Evolutionary conservation across 2,888 invertebrate genomes (phyloP), one percentile per base, ranked within the genome.

Genomic region (Bhutanitis thaidina): DNA sequence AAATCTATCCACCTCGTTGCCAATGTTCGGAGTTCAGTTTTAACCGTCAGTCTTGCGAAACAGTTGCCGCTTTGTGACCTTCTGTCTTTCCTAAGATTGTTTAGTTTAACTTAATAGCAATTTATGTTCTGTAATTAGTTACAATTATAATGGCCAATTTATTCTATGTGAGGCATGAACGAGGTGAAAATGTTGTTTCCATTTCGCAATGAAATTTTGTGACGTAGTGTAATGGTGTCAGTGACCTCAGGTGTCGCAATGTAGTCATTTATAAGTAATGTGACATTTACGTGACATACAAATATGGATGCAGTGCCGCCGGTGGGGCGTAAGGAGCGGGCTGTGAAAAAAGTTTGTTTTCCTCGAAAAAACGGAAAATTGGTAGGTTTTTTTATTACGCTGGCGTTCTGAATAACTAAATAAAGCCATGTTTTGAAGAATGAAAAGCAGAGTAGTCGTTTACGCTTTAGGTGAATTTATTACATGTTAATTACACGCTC

Each of bases 31-130:
- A 69, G 70, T 72, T 76, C 69, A 69, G 69, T 74, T 74, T 55
- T 73, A 70, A 76, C 74, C 77, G 80, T 68, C 80, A 80, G 78
- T 67, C 74, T 85, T 80, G 78, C 77, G 77, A 82, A 83, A 82
- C 74, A 74, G 64, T 69, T 66, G 69, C 72, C 69, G 69, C 63
- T 58, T 69, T 64, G 71, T 61, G 71, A 74, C 63, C 54, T 69
- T 68, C 68, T 59, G 63, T 65, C 59, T 54, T 61, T 57, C 10
- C 40, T 13, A 29, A 10, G 0, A n/a, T 38, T 20, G 20, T 41
- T 20, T 20, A 30, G 12, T 27, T 10, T 7, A 20, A 43, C 34
- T 13, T 10, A 10, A 25, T n/a, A n/a, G 5, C 16, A 25, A 35
- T 15, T 41, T 27, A 1, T 20, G 20, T 20, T 3, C 20, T 20